Base-by-base conservation (phyloP, 2,797 vertebrate species). In the Microtus agrestis region DNA sequence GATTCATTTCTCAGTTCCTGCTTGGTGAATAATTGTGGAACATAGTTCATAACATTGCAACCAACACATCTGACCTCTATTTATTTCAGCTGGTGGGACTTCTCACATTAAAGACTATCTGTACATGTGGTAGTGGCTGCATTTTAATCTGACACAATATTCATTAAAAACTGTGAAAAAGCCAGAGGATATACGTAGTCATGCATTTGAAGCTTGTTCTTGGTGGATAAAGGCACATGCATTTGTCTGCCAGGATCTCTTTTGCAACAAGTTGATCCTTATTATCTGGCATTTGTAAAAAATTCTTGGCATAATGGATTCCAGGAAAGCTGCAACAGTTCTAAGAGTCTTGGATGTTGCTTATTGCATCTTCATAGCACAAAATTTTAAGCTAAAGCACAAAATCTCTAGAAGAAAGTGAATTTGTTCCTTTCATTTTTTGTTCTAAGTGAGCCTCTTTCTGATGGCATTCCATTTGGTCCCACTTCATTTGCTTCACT, bases 11-110 rank as follows among this genome's bases (percentile, higher is more conserved):
- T 84, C 15, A 61, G 59, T 5, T 34, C 6, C 7, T 23, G 17
- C 10, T 31, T 31, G 19, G 43, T 12, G 11, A 29, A n/a, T 34
- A 65, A 6, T 85, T 67, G 3, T 67, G 29, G 34, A 67, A 67
- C 13, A 14, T 34, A 19, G 6, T 0, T 34, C 4, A 10, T 6
- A 9, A 67, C 13, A 34, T 34, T 46, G 61, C 1, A 2, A 17
- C 29, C 21, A 31, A 67, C 27, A 63, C 25, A 63, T 63, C 5
- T 48, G 7, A 34, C 10, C 43, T 67, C 43, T 19, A 67, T 48
- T 85, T 67, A 67, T 34, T 48, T 48, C 61, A 85, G 13, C 43
- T 67, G 40, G 23, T 48, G 29, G 6, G 1, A 23, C 17, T 67
- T 67, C 29, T 67, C 48, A 31, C 23, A 65, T 23, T 85, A 85